Base-by-base conservation (phyloP, 2,797 vertebrate species). In the Eospalax fontanierii region DNA sequence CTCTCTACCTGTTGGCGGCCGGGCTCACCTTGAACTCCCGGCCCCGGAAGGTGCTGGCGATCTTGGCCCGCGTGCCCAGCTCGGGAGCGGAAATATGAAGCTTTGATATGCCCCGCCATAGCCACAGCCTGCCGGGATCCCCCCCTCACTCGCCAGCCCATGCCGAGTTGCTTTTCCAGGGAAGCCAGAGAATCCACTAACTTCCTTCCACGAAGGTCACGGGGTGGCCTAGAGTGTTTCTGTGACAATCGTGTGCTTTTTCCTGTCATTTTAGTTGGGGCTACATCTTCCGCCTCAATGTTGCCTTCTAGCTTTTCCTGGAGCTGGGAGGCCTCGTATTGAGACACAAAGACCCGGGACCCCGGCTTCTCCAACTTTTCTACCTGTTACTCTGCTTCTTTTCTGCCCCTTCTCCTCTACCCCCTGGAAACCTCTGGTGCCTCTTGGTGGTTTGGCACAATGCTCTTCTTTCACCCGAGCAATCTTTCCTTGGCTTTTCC, bases 1-100 rank as follows among this genome's bases (percentile, higher is more conserved):
- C 91, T 28, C 96, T 50, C 95, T 97, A 97, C 97, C 97, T 97
- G 97, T 97, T 97, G 97, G 95, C 90, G 30, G 15, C 88, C 79
- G 4, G 74, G 94, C 96, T 97, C 95, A 97, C 97, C 96, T 97
- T 96, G 97, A 97, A 93, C 96, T 89, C 95, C 57, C 5, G 87
- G 92, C 87, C 89, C 57, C 35, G 81, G 93, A 92, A 89, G 96
- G 96, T 92, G 93, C 90, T 75, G 0, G 94, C 82, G 63, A 82
- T 79, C 61, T 86, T 5, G n/a, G 85, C 93, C n/a, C 6, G 8
- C 30, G 93, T 57, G 50, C 68, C 43, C 22, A 0, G 46, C 75
- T 30, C 4, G 26, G 4, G 75, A 40, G 84, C 85, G 79, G 90
- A 78, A 95, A 95, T 22, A 0, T 9, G 95, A 79, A 57, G 40